Evolutionary conservation across 2,113 vertebrate genomes (phyloP).

Genomic region (Ciconia boyciana): DNA sequence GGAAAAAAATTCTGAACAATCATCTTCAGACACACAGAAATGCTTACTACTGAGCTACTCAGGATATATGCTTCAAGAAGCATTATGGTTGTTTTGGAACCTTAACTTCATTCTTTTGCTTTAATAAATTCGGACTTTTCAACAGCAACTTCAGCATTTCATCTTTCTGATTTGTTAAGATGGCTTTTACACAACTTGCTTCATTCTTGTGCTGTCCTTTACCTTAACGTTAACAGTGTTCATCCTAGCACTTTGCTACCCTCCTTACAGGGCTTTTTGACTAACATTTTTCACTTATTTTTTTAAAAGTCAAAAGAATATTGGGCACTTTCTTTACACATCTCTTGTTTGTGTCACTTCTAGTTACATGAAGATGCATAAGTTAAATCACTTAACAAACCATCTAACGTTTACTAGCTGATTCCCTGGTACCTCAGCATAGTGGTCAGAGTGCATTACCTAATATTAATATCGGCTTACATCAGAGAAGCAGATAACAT

Average conservation of each 20-base stretch:
- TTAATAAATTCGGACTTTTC: neutral
- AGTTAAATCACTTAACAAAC: neutral
- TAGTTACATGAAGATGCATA: rapidly evolving
- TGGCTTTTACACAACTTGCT: neutral
- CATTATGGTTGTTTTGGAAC: neutral
- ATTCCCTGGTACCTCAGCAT: neutral
- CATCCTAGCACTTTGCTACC: neutral
- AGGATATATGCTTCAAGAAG: neutral
- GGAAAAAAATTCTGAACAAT: neutral
- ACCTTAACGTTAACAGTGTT: neutral
- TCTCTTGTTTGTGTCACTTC: neutral
- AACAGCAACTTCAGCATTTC: neutral
- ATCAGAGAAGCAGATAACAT: neutral
- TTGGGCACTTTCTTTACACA: neutral
- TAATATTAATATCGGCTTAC: neutral
- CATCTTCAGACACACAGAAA: neutral
- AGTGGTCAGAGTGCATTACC: neutral
- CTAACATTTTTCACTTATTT: neutral
- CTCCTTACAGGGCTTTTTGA: neutral
- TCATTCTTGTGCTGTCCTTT: neutral
- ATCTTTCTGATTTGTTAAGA: neutral
- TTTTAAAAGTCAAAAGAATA: neutral
- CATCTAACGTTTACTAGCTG: neutral
- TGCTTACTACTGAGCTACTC: neutral
- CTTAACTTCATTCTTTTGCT: neutral